Conservation (phyloP, 1,140 invertebrate genomes). For the Pogonomyrmex californicus region DNA sequence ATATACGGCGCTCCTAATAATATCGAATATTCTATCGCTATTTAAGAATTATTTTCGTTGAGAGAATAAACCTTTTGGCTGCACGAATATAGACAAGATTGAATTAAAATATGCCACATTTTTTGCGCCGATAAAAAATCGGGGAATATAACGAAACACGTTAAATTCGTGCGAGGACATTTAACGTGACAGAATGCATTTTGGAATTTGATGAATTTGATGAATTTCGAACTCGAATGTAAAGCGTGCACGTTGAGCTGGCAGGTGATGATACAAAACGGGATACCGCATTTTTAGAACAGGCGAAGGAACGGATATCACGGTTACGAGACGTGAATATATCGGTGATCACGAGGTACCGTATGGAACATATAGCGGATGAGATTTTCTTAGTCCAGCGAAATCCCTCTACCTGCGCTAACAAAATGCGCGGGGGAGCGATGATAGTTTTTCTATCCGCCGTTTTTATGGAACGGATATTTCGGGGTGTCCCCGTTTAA, state of each 20-base stretch:
- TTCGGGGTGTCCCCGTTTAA: constrained; percentile 15
- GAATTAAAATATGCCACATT: constrained; percentile 22
- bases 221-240: constrained; percentile 56
- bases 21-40: neutral
- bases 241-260: constrained; percentile 2
- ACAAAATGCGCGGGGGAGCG: constrained; percentile 36
- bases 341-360: constrained; percentile 63
- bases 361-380: constrained; percentile 66
- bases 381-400: constrained; percentile 65
- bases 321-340: constrained; percentile 72
- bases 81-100: neutral
- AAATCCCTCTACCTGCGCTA: constrained; percentile 61
- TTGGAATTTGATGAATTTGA: constrained; percentile 54
- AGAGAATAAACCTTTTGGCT: neutral
- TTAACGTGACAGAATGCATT: constrained; percentile 44
- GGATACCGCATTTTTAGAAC: constrained; percentile 66
- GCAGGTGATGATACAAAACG: constrained; percentile 18
- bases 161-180: constrained; percentile 20
- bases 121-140: constrained; percentile 18
- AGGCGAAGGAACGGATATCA: constrained; percentile 53
- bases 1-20: neutral
- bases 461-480: constrained; percentile 58
- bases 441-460: constrained; percentile 61
- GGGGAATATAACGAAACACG: constrained; percentile 23
- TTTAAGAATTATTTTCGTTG: constrained; percentile 19